phyloP scores from a whole-genome alignment of 2,888 invertebrate genomes.

The Dryobotodes eremita region DNA sequence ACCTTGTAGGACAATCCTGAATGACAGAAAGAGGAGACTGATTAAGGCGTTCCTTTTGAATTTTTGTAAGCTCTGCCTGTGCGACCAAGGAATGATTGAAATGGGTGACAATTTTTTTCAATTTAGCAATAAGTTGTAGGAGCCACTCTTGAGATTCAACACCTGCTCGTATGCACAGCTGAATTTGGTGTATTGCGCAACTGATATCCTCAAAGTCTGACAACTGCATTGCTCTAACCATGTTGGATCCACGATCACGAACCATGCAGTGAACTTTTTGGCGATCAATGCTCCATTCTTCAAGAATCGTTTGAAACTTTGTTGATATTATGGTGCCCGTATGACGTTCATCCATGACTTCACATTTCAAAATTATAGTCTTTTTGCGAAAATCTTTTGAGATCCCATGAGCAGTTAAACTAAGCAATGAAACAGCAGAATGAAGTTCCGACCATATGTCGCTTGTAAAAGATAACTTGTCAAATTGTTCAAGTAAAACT shows the following conservation, averaged over 20 bases:
- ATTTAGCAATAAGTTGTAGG: constrained; percentile 33
- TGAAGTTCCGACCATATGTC: constrained; percentile 46
- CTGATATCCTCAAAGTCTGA: constrained; percentile 40
- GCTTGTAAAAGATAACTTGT: too few species aligned
- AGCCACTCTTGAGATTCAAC: constrained; percentile 42
- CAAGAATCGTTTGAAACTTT: constrained; percentile 42
- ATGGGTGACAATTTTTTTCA: constrained; percentile 47
- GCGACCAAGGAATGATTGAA: constrained; percentile 53
- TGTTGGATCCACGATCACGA: constrained; percentile 55
- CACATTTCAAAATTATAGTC: constrained; percentile 52
- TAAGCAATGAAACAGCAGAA: constrained; percentile 50
- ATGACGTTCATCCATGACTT: constrained; percentile 45
- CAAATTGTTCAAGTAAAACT: constrained; percentile 53
- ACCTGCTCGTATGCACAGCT: constrained; percentile 37
- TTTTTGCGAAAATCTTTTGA: constrained; percentile 36
- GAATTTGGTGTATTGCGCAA: constrained; percentile 49
- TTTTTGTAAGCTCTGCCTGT: constrained; percentile 44
- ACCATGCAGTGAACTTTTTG: constrained; percentile 54
- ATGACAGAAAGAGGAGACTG: constrained; percentile 39
- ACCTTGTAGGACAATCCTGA: constrained; percentile 44
- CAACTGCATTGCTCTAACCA: constrained; percentile 47
- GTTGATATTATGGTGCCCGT: constrained; percentile 40
- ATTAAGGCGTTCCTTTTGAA: constrained; percentile 51
- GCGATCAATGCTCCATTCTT: constrained; percentile 49
- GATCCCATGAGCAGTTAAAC: constrained; percentile 52